Percentiles rank a stretch among this genome's conserved stretches.
Conservation (phyloP, 2,113 vertebrate species). For the Beaufortia kweichowensis region DNA sequence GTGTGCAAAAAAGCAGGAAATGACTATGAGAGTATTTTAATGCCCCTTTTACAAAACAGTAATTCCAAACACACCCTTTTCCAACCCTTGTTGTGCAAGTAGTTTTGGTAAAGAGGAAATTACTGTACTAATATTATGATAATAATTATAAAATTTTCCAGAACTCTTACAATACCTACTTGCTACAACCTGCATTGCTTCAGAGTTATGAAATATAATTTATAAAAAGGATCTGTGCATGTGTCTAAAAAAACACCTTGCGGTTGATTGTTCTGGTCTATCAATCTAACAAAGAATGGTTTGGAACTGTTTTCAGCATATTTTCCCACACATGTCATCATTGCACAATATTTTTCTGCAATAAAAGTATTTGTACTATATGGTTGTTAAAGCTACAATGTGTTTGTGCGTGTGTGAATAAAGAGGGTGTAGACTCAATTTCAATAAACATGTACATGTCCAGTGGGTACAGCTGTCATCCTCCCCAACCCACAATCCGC, state of each 20-base stretch:
- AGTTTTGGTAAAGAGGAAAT: too few relatives aligned
- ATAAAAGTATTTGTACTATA: too few relatives aligned
- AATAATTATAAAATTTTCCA: too few relatives aligned
- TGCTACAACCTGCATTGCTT: too few relatives aligned
- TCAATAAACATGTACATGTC: too few relatives aligned
- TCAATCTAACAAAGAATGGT: background rate
- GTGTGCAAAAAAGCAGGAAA: background rate
- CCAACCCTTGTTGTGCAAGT: background rate
- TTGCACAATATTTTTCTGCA: too few relatives aligned
- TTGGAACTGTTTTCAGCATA: background rate
- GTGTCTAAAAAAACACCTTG: background rate
- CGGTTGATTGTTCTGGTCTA: background rate
- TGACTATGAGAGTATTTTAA: background rate
- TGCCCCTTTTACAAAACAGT: background rate
- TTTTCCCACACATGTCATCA: background rate
- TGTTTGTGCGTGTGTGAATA: too few relatives aligned
- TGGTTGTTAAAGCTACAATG: too few relatives aligned
- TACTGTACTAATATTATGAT: too few relatives aligned
- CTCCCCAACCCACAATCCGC: slow-evolving; percentile 68
- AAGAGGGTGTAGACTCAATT: too few relatives aligned
- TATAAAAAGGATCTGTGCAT: background rate
- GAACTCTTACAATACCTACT: too few relatives aligned
- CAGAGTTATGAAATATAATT: too few relatives aligned
- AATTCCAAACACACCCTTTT: background rate
- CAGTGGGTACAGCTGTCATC: slow-evolving; percentile 68